A percentile compares a stretch with the other conserved stretches of the same genome.
phyloP scores from a whole-genome alignment of 2,888 invertebrate species.

The Petrolisthes cinctipes region DNA sequence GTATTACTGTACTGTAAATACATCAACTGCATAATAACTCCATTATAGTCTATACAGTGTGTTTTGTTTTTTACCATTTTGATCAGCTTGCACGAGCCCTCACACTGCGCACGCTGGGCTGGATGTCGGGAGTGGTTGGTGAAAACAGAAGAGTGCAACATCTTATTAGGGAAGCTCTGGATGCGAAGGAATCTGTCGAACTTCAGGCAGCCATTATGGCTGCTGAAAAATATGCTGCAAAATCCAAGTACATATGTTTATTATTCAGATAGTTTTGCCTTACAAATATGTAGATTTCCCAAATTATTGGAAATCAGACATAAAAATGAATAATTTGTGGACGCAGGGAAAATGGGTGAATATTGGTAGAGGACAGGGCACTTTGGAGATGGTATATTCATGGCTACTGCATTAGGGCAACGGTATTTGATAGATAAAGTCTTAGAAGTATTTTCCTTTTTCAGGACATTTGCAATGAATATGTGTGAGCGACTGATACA shows the following conservation, averaged over 20 bases:
- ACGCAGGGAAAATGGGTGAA: too few relatives aligned
- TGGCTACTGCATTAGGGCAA: too few relatives aligned
- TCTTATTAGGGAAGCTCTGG: slow-evolving; percentile 88
- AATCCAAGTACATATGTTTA: slow-evolving; percentile 81
- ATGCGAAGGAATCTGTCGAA: slow-evolving; percentile 95
- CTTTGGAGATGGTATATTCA: too few relatives aligned
- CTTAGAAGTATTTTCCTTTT: slow-evolving; percentile 69
- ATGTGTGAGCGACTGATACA: slow-evolving; percentile 95
- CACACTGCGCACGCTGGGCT: slow-evolving; percentile 89
- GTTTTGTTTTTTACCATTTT: too few relatives aligned
- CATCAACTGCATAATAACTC: too few relatives aligned
- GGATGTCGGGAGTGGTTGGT: slow-evolving; percentile 91
- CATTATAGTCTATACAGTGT: too few relatives aligned
- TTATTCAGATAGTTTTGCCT: not conserved
- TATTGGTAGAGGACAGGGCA: too few relatives aligned
- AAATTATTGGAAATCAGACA: too few relatives aligned
- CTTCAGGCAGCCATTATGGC: slow-evolving; percentile 96
- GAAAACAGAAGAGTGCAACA: slow-evolving; percentile 96
- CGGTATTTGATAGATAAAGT: too few relatives aligned
- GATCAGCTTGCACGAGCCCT: slow-evolving; percentile 81
- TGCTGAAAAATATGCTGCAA: slow-evolving; percentile 92
- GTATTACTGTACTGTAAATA: too few relatives aligned
- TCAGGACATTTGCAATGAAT: slow-evolving; percentile 86
- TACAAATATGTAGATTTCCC: not conserved
- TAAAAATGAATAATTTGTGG: too few relatives aligned